These are phyloP conservation scores for Enteromius treurensis DNA, from an alignment of 2,797 vertebrate genomes.

Conservation along the genomic window DNA sequence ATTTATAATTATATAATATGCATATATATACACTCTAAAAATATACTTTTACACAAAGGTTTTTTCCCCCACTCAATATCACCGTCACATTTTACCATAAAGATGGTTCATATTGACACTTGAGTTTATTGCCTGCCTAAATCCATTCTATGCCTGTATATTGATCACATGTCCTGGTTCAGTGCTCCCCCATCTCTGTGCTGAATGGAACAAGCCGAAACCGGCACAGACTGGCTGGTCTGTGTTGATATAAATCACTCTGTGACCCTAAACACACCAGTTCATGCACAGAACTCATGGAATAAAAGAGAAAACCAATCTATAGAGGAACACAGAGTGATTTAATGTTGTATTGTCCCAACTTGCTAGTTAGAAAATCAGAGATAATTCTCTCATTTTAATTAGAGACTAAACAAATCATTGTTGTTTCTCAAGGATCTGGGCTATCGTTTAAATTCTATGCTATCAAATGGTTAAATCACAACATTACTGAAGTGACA, in stretches of 20 bases:
- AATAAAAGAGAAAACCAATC: neutral
- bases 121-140: slow-evolving; percentile 15
- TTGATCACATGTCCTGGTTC: neutral
- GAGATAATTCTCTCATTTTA: neutral
- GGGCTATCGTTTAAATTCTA: neutral
- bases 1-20: neutral
- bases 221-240: slow-evolving; percentile 30
- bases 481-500: neutral
- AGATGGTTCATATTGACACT: neutral
- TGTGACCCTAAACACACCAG: neutral
- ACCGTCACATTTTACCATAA: neutral
- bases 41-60: neutral
- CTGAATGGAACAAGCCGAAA: slow-evolving; percentile 27
- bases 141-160: neutral
- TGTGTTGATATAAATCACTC: neutral
- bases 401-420: neutral
- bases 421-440: neutral
- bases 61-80: neutral
- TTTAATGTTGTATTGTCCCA: neutral
- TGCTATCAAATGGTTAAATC: neutral
- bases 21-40: neutral
- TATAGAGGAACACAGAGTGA: neutral
- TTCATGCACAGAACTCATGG: neutral
- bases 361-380: neutral
- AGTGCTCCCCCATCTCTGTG: neutral